Percentiles rank a stretch among this genome's conserved stretches.
These are phyloP conservation scores for Climacteris rufus DNA, from an alignment of 2,113 vertebrate species.

Conservation along the genomic window DNA sequence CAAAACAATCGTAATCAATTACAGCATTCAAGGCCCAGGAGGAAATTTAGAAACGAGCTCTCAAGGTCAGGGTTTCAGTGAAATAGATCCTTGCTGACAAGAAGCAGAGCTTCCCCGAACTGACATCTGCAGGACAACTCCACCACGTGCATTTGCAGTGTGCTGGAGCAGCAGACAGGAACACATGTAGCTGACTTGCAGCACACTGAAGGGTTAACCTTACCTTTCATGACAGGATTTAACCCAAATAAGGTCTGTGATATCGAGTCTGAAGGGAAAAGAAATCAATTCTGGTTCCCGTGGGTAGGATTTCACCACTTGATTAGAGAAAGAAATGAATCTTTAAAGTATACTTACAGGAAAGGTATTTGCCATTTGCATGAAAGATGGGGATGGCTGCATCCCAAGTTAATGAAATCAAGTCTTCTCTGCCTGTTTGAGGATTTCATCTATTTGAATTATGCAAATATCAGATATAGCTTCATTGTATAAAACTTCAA, in stretches of 20 bases:
- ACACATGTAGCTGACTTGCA: not conserved
- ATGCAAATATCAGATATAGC: conserved; percentile 51
- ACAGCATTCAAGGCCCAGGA: not conserved
- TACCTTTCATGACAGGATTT: not conserved
- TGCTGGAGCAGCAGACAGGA: not conserved
- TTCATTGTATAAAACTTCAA: conserved; percentile 32
- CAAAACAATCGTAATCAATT: conserved; percentile 17
- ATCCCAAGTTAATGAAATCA: conserved; percentile 63
- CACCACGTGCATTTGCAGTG: not conserved
- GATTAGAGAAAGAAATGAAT: conserved; percentile 62
- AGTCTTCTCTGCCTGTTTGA: conserved; percentile 31
- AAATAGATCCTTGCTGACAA: not conserved
- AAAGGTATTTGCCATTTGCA: conserved; percentile 40
- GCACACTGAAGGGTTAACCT: conserved; percentile 2
- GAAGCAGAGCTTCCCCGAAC: not conserved
- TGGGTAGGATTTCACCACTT: conserved; percentile 32
- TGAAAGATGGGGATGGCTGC: conserved; percentile 37
- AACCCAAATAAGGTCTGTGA: not conserved
- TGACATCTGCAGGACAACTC: not conserved
- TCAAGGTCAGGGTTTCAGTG: conserved; percentile 8
- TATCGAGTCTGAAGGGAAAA: conserved; percentile 13
- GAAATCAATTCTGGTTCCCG: conserved; percentile 59
- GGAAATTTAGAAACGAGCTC: not conserved
- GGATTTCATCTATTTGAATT: conserved; percentile 50
- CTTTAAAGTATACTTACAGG: conserved; percentile 42